Evolutionary conservation across 2,113 vertebrate genomes (phyloP).

Genomic region (Quiscalus mexicanus): DNA sequence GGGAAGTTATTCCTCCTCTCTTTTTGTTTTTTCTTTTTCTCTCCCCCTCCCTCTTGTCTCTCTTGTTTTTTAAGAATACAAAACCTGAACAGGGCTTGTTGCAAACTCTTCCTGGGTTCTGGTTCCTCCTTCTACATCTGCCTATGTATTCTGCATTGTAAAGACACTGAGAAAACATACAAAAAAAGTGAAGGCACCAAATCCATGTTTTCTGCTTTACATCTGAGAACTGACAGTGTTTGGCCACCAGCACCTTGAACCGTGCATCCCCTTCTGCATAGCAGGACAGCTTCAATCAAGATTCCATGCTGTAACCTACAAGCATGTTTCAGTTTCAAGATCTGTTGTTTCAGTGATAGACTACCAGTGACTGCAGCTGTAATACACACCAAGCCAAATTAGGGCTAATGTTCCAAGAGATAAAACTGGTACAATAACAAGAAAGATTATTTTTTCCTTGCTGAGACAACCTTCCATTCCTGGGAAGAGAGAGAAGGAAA

Average conservation of each 20-base stretch:
- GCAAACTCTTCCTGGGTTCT: not conserved
- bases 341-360: not conserved
- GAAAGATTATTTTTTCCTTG: not conserved
- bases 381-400: accelerated
- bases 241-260: not conserved
- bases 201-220: not conserved
- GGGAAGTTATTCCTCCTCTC: not conserved
- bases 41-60: accelerated
- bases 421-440: not conserved
- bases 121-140: not conserved
- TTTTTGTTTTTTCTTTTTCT: not conserved
- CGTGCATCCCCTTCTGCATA: not conserved
- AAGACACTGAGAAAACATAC: not conserved
- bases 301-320: not conserved
- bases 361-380: not conserved
- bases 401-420: not conserved
- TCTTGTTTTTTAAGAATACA: not conserved
- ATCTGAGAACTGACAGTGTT: not conserved
- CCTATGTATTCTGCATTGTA: not conserved
- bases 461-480: not conserved
- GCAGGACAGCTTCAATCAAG: not conserved
- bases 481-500: not conserved
- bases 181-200: not conserved
- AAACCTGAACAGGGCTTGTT: not conserved
- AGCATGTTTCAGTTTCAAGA: not conserved